These are phyloP conservation scores for Hirtodrosophila confusa DNA, from an alignment of 2,888 invertebrate species.

Conservation along the genomic window DNA sequence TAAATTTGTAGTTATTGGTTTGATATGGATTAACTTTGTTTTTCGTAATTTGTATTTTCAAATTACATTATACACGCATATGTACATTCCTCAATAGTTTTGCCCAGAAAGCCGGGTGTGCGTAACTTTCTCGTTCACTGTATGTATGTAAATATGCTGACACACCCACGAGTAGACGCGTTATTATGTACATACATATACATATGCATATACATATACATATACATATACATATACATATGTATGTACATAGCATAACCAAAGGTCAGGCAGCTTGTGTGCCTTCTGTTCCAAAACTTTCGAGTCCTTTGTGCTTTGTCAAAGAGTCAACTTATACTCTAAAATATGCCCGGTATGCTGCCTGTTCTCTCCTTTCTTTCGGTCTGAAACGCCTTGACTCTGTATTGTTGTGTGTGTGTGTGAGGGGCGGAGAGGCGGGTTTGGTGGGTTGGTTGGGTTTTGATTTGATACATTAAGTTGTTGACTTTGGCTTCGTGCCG, in stretches of 20 bases:
- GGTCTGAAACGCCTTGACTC: slow-evolving; percentile 13
- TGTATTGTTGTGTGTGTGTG: slow-evolving; percentile 3
- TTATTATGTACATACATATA: neutral
- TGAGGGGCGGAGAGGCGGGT: neutral
- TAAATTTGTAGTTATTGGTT: too few relatives aligned
- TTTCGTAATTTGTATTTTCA: too few relatives aligned
- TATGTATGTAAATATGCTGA: slow-evolving; percentile 1
- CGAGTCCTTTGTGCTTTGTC: slow-evolving; percentile 12
- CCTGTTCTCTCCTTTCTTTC: neutral
- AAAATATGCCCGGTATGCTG: neutral
- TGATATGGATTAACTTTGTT: neutral
- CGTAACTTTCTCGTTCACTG: too few relatives aligned
- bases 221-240: too few relatives aligned
- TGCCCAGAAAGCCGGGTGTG: too few relatives aligned
- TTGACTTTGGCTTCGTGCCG: slow-evolving; percentile 29
- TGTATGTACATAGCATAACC: neutral
- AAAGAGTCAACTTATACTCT: neutral
- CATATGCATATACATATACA: too few relatives aligned
- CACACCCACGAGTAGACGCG: slow-evolving; percentile 21
- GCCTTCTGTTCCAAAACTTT: slow-evolving; percentile 1
- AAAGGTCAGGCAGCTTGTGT: slow-evolving; percentile 7
- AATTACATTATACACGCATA: too few relatives aligned
- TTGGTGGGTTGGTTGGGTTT: slow-evolving; percentile 1
- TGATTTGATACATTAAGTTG: slow-evolving; percentile 16
- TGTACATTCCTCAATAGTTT: too few relatives aligned